Percentiles rank a stretch among this genome's conserved stretches.
Conservation (phyloP, 2,113 vertebrate species). For the Passer domesticus region DNA sequence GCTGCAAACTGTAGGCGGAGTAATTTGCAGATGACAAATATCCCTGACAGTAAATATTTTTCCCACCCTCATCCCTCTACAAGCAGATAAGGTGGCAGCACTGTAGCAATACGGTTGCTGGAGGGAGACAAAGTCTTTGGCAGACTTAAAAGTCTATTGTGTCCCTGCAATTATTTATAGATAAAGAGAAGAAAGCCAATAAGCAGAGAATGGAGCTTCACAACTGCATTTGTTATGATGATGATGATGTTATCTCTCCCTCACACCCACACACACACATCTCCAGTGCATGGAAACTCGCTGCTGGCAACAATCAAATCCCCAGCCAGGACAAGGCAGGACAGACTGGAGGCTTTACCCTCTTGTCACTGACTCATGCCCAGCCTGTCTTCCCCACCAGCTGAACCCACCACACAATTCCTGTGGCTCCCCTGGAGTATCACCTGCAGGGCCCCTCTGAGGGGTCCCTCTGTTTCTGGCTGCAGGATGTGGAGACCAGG, state of each 20-base stretch:
- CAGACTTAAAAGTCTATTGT: constrained; percentile 59
- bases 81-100: constrained; percentile 60
- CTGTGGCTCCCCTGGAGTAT: not conserved
- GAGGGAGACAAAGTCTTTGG: constrained; percentile 56
- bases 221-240: constrained; percentile 26
- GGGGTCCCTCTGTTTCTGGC: not conserved
- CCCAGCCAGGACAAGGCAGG: not conserved
- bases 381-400: not conserved
- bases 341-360: not conserved
- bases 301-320: not conserved
- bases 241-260: constrained; percentile 41
- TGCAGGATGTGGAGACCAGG: not conserved
- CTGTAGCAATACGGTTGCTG: constrained; percentile 38
- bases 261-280: not conserved
- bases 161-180: constrained; percentile 58
- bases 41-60: constrained; percentile 59
- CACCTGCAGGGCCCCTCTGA: not conserved
- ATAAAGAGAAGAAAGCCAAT: constrained; percentile 63
- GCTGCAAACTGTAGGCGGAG: not conserved
- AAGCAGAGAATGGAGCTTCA: constrained; percentile 10
- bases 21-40: constrained; percentile 66
- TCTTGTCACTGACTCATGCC: not conserved
- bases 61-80: constrained; percentile 39
- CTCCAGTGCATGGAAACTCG: not conserved
- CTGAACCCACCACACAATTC: not conserved